A percentile compares a stretch with the other conserved stretches of the same genome.
phyloP scores from a whole-genome alignment of 2,113 vertebrate species.

The Dromaius novaehollandiae region DNA sequence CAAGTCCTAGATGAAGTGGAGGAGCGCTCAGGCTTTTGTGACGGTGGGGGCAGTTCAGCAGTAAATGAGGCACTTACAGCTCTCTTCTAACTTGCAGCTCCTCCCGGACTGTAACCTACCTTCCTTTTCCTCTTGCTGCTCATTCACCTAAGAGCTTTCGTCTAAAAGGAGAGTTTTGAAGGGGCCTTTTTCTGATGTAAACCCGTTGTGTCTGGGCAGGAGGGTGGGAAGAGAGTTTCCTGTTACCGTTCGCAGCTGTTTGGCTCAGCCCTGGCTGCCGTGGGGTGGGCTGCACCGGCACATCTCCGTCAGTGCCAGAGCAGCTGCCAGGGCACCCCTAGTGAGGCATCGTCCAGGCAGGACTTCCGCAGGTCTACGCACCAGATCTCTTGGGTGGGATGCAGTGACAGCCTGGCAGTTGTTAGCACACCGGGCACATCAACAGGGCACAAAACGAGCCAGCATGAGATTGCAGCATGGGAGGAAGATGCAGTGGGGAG shows the following conservation, averaged over 20 bases:
- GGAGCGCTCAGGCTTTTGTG: constrained; percentile 18
- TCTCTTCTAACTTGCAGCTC: constrained; percentile 51
- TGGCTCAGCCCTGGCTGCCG: neutral
- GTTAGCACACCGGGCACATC: neutral
- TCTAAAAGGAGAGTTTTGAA: constrained; percentile 44
- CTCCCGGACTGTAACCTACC: constrained; percentile 64
- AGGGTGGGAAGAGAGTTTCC: neutral
- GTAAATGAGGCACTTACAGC: constrained; percentile 25
- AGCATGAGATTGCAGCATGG: neutral
- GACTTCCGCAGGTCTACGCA: neutral
- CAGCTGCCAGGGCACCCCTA: neutral
- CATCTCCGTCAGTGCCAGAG: neutral
- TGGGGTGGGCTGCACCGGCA: neutral
- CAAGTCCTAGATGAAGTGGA: neutral
- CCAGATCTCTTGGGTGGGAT: neutral
- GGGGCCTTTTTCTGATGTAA: constrained; percentile 25
- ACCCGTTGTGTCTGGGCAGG: neutral
- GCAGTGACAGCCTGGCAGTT: neutral
- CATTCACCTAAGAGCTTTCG: constrained; percentile 47
- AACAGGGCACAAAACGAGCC: neutral
- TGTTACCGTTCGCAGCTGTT: neutral
- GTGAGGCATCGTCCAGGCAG: neutral
- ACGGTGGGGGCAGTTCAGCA: constrained; percentile 23
- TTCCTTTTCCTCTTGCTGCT: constrained; percentile 59
- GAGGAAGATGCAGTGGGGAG: neutral